Conservation (phyloP, 2,888 invertebrate genomes). For the Leistus spinibarbis region DNA sequence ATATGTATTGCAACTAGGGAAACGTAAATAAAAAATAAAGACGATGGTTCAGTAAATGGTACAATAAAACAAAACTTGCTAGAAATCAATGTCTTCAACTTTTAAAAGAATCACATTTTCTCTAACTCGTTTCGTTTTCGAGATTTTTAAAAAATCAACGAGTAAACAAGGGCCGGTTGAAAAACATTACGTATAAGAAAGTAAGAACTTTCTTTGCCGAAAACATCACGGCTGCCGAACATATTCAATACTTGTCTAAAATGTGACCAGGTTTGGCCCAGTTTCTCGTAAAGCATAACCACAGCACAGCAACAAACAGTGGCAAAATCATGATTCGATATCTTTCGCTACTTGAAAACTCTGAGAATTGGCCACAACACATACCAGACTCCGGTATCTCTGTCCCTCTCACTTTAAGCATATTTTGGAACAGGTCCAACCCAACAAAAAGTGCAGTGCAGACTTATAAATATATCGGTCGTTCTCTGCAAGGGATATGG, state of each 20-base stretch:
- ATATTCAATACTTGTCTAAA: neutral
- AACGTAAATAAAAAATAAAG: too few relatives aligned
- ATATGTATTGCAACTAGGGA: too few relatives aligned
- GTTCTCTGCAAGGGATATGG: slow-evolving; percentile 29
- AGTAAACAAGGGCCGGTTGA: too few relatives aligned
- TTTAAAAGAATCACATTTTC: too few relatives aligned
- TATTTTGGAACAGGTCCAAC: slow-evolving; percentile 37
- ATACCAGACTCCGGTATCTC: neutral
- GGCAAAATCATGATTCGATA: neutral
- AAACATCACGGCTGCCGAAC: neutral
- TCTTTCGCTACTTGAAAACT: neutral
- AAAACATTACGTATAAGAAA: too few relatives aligned
- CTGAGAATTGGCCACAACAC: neutral
- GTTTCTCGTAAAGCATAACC: neutral
- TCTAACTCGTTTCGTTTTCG: too few relatives aligned
- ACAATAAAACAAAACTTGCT: too few relatives aligned
- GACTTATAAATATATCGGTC: slow-evolving; percentile 35
- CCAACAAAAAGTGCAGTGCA: slow-evolving; percentile 36
- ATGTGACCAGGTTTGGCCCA: too few relatives aligned
- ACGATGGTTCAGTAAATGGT: too few relatives aligned
- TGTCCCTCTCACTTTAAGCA: neutral
- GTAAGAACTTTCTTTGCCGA: neutral
- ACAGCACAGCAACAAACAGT: too few relatives aligned
- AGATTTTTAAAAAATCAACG: too few relatives aligned
- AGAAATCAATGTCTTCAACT: too few relatives aligned